Percentiles rank a stretch among this genome's conserved stretches.
Evolutionary conservation across 2,888 invertebrate species (phyloP).

Genomic region (Euphydryas editha): DNA sequence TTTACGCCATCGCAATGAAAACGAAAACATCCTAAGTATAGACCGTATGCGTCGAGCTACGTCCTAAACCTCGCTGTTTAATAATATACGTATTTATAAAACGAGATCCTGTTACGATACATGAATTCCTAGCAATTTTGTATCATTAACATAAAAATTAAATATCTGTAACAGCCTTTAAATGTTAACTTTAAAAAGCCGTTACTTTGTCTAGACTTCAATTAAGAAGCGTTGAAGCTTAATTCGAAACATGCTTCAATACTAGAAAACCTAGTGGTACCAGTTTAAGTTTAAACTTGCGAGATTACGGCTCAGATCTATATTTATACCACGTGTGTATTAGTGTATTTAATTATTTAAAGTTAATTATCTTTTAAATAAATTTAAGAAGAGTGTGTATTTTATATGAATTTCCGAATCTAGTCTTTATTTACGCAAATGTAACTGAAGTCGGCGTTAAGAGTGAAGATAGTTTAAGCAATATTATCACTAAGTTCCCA

Average conservation of each 20-base stretch:
- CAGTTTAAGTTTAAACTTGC: too few species aligned
- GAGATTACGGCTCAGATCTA: too few species aligned
- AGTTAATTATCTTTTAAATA: too few species aligned
- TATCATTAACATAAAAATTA: slow-evolving; percentile 15
- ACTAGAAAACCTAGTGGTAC: too few species aligned
- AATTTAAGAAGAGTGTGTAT: too few species aligned
- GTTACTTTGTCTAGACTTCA: too few species aligned
- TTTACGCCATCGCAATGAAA: slow-evolving; percentile 50
- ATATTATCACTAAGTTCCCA: slow-evolving; percentile 77
- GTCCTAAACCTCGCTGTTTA: slow-evolving; percentile 35
- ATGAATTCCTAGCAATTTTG: slow-evolving; percentile 15
- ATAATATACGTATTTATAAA: slow-evolving; percentile 43
- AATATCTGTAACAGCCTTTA: too few species aligned
- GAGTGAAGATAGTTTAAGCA: slow-evolving; percentile 62
- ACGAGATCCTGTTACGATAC: slow-evolving; percentile 32
- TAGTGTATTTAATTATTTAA: too few species aligned
- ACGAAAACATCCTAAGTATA: slow-evolving; percentile 61
- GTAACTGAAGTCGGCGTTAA: slow-evolving; percentile 24
- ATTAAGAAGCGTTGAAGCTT: too few species aligned
- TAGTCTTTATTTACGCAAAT: not conserved
- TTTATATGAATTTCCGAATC: not conserved
- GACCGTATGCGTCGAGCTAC: slow-evolving; percentile 39
- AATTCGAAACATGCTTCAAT: too few species aligned
- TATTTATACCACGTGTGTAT: too few species aligned
- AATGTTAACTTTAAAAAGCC: slow-evolving; percentile 4